Evolutionary conservation across 2,797 vertebrate species (phyloP), one percentile per base, ranked within the genome.

Genomic region (Cheirogaleus major): DNA sequence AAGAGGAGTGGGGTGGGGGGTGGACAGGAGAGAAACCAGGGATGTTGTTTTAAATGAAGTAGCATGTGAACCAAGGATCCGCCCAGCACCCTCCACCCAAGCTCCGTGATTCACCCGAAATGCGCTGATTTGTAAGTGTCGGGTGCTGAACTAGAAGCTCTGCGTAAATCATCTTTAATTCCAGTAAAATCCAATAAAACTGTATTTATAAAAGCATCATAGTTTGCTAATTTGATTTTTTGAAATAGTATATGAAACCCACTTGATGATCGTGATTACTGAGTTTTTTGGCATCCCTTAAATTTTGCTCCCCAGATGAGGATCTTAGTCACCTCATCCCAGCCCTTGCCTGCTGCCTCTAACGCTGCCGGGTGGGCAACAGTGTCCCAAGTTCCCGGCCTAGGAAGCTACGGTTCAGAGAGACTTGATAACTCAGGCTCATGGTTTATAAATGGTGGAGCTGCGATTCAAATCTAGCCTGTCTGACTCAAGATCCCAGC

Each of bases 11-110:
- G n/a, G 6, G 8, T 0, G 9, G 7, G 43, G 8, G 41, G 14
- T 20, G 35, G 2, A 13, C 41, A 7, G 2, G 30, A 38, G 27
- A 22, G 25, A 85, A 65, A 38, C 45, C 67, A 5, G 59, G 32
- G 50, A 41, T 0, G 0, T 15, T 50, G 18, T 73, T 85, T 78
- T 90, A 80, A 87, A 94, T 61, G 41, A 70, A 89, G 67, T n/a
- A 5, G 32, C 79, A 41, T 22, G 0, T 76, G 86, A 96, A n/a
- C 73, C 50, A 85, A 84, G 63, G 85, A 57, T 92, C 95, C 95
- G 92, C 5, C 57, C 65, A 70, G 45, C 48, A 35, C 63, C 32
- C 12, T 87, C 8, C 45, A n/a, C 43, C 57, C 7, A 9, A 41
- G 70, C 12, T 57, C 86, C 32, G 0, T 4, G 38, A 55, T 20